Evolutionary conservation across 2,888 invertebrate genomes (phyloP), one percentile per base, ranked within the genome.

Genomic region (Epsilonema sp.): DNA sequence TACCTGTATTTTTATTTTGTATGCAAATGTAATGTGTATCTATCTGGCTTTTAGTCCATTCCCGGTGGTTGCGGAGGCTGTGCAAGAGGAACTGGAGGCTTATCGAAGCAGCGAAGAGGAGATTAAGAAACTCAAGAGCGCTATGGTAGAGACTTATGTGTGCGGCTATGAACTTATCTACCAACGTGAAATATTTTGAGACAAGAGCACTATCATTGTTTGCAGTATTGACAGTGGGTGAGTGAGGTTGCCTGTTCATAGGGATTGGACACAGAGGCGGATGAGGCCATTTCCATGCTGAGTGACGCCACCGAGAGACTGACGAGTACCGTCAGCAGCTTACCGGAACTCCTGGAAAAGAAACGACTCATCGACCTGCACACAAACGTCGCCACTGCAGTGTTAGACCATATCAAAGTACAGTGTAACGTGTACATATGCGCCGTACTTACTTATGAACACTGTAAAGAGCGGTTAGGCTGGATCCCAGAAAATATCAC

Each of bases 291-390:
- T 56, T 50, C 55, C 16, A 75, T 89, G 76, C 78, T 94, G 26
- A 82, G 82, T 40, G 86, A 87, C 65, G 87, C 86, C 58, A 90
- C 90, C 1, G 52, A 55, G 19, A 78, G 82, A 55, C 75, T 97
- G 22, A 92, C 92, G 1, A 84, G 79, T 50, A 92, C 94, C 22
- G 89, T 97, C 8, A 68, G 66, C 66, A 90, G 89, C 0, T 71
- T 99, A 58, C 97, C 97, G 0, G 90, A 92, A 63, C 73, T 99
- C 24, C 75, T 97, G 68, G 94, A 94, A 67, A 89, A 85, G 73
- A 97, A 99, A 67, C 75, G 90, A 37, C 75, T 94, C 16, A 89
- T 99, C 57, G 97, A 97, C 64, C 86, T 92, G 83, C 97, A 99
- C 65, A 97, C 90, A 23, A 92, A 89, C 54, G 81, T 97, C 52